phyloP scores from a whole-genome alignment of 2,888 invertebrate species.

The Lasioglossum morio region DNA sequence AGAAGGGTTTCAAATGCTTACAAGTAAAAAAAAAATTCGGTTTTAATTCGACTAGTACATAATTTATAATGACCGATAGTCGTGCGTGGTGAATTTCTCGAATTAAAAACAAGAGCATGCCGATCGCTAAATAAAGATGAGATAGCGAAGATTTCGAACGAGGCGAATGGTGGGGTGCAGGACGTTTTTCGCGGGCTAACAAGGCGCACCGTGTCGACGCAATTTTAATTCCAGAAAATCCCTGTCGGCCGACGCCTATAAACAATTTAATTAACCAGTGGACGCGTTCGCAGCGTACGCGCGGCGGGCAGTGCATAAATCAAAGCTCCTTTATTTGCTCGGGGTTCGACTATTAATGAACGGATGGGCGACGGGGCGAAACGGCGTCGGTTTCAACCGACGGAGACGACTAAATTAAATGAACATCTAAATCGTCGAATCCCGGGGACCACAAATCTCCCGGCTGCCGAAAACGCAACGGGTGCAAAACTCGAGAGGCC shows the following conservation, averaged over 20 bases:
- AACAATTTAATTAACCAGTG: slow-evolving; percentile 58
- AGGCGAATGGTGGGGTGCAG: neutral
- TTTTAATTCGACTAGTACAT: neutral
- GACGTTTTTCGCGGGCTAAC: slow-evolving; percentile 18
- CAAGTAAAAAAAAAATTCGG: no score
- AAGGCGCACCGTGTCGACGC: neutral
- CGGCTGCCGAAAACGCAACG: slow-evolving; percentile 70
- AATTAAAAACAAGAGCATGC: neutral
- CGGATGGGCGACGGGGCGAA: slow-evolving; percentile 35
- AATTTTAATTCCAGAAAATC: slow-evolving; percentile 53
- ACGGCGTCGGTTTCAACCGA: slow-evolving; percentile 35
- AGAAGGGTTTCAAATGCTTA: no score
- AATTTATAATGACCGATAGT: neutral
- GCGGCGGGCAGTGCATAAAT: slow-evolving; percentile 58
- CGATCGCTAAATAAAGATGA: neutral
- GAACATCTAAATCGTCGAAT: slow-evolving; percentile 80
- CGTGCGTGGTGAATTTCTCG: neutral
- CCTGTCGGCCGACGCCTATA: slow-evolving; percentile 29
- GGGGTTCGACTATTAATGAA: slow-evolving; percentile 64
- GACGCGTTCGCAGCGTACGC: slow-evolving; percentile 46
- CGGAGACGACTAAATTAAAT: slow-evolving; percentile 78
- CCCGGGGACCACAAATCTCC: slow-evolving; percentile 66
- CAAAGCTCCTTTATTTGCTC: slow-evolving; percentile 59
- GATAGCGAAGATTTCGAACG: neutral
- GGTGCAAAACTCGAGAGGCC: slow-evolving; percentile 55